Conservation (phyloP, 2,113 vertebrate genomes). For the mouse (Mus musculus) region GRCm39 chr2:103812501-103813000, state of each 20-base stretch:
- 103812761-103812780: constrained; percentile 75
- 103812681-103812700: constrained; percentile 74
- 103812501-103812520: constrained; percentile 75
- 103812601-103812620: constrained; percentile 84
- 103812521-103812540: constrained; percentile 82
- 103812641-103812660: constrained; percentile 76
- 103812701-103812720: constrained; percentile 9
- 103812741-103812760: not conserved
- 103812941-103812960: constrained; percentile 12
- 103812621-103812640: constrained; percentile 83
- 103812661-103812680: constrained; percentile 78
- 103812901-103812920: constrained; percentile 22
- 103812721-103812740: rapidly evolving
- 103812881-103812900: constrained; percentile 27
- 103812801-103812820: not conserved
- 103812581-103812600: constrained; percentile 84
- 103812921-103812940: constrained; percentile 38
- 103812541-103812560: constrained; percentile 81
- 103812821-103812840: not conserved
- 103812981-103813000: not conserved
- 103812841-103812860: constrained; percentile 31
- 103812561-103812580: constrained; percentile 81
- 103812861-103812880: not conserved
- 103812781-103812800: not conserved
- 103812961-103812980: not conserved